phyloP scores from a whole-genome alignment of 2,797 vertebrate genomes.

The Scolopax bukidnonensis region DNA sequence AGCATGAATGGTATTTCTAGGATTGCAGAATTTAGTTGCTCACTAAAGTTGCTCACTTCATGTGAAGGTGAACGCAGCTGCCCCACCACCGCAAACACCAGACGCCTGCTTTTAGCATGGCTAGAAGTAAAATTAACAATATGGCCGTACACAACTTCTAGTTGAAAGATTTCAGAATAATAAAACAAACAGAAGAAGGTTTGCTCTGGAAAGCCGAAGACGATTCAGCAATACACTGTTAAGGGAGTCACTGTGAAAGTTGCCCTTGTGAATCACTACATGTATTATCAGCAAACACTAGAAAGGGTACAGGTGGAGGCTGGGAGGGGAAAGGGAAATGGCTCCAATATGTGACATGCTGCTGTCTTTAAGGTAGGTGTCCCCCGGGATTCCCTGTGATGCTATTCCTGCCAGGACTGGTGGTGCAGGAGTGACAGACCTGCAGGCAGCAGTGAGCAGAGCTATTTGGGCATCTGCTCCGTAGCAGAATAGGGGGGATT shows the following conservation, averaged over 20 bases:
- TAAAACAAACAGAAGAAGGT: background rate
- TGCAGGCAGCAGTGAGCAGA: background rate
- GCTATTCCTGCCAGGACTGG: background rate
- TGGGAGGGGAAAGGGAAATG: background rate
- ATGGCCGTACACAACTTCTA: background rate
- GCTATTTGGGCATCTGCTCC: background rate
- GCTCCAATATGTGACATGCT: background rate
- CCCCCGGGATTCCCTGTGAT: background rate
- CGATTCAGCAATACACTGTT: background rate
- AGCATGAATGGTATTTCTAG: background rate
- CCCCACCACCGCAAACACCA: background rate
- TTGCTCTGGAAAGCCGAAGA: background rate
- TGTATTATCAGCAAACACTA: background rate
- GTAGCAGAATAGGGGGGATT: fast-evolving
- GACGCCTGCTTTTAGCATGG: background rate
- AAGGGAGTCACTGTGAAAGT: background rate
- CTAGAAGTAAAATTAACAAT: background rate
- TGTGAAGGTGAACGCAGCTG: background rate
- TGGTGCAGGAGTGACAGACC: background rate
- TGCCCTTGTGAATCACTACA: background rate
- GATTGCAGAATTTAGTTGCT: background rate
- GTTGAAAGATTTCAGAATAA: background rate
- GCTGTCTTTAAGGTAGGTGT: background rate
- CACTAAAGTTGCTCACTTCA: no score
- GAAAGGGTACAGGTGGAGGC: background rate